Percentiles rank a stretch among this genome's conserved stretches.
Conservation (phyloP, 2,888 invertebrate species). For the Erpobdella octoculata region DNA sequence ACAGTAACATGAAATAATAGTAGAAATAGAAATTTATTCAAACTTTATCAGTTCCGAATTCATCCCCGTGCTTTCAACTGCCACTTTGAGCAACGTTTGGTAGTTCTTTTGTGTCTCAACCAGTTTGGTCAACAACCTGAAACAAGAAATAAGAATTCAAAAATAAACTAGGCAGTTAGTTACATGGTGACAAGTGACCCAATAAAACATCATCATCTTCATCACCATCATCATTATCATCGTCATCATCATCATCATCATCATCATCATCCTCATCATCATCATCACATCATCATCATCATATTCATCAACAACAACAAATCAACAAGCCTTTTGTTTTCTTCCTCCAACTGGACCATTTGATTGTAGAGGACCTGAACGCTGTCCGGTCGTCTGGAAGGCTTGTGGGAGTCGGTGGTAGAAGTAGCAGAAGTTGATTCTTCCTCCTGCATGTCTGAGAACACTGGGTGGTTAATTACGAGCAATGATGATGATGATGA, state of each 20-base stretch:
- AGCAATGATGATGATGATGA: background rate
- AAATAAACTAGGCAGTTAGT: too few relatives aligned
- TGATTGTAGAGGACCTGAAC: conserved; percentile 41
- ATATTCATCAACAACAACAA: conserved; percentile 15
- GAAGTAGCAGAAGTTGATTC: conserved; percentile 61
- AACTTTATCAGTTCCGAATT: too few relatives aligned
- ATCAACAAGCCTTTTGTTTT: conserved; percentile 40
- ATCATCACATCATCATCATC: conserved; percentile 15
- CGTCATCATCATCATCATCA: conserved; percentile 20
- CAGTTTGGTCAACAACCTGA: conserved; percentile 67
- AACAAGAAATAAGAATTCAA: too few relatives aligned
- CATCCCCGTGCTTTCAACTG: too few relatives aligned
- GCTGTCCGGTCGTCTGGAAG: conserved; percentile 39
- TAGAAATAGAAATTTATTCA: background rate
- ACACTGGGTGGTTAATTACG: too few relatives aligned
- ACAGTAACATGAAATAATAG: background rate
- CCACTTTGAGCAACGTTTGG: conserved; percentile 64
- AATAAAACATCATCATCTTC: background rate
- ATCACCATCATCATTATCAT: conserved; percentile 20
- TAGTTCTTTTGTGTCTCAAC: conserved; percentile 69
- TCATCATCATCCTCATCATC: conserved; percentile 19
- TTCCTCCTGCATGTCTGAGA: conserved; percentile 54
- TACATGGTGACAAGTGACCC: background rate
- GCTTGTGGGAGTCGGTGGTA: conserved; percentile 58
- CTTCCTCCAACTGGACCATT: conserved; percentile 43